phyloP scores from a whole-genome alignment of 2,113 vertebrate genomes.

The Dipodomys stephensi region DNA sequence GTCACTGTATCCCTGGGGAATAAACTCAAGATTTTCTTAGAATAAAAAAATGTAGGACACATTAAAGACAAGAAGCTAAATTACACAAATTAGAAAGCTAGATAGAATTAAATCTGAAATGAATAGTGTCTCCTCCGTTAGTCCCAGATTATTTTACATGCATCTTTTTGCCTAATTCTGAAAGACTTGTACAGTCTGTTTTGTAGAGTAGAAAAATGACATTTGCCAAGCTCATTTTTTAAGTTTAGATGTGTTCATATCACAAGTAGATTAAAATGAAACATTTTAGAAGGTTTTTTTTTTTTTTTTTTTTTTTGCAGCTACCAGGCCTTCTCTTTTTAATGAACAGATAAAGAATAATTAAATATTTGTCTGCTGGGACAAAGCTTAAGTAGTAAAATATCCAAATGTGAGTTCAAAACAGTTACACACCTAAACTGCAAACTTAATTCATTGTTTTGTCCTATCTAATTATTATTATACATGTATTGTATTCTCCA shows the following conservation, averaged over 20 bases:
- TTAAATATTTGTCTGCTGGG: slow-evolving; percentile 7
- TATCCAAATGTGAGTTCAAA: too few species aligned
- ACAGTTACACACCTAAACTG: too few species aligned
- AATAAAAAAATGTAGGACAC: background rate
- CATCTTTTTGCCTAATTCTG: slow-evolving; percentile 6
- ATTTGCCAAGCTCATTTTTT: background rate
- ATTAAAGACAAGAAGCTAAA: background rate
- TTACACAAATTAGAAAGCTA: background rate
- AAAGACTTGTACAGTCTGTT: background rate
- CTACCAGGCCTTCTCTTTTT: background rate
- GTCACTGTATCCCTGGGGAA: background rate
- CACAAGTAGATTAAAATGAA: background rate
- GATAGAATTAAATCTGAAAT: background rate
- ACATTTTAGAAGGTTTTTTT: background rate
- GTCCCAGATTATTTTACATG: background rate
- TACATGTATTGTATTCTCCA: background rate
- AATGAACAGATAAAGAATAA: background rate
- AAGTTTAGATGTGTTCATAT: slow-evolving; percentile 25
- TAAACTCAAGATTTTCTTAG: background rate
- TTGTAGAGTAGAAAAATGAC: slow-evolving; percentile 15
- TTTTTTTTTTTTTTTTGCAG: too few species aligned
- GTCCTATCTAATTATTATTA: background rate
- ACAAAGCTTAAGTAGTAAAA: too few species aligned
- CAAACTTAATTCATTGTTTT: slow-evolving; percentile 5
- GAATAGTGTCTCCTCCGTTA: background rate